Conservation (phyloP, 2,888 invertebrate species). For the Endotricha flammealis region DNA sequence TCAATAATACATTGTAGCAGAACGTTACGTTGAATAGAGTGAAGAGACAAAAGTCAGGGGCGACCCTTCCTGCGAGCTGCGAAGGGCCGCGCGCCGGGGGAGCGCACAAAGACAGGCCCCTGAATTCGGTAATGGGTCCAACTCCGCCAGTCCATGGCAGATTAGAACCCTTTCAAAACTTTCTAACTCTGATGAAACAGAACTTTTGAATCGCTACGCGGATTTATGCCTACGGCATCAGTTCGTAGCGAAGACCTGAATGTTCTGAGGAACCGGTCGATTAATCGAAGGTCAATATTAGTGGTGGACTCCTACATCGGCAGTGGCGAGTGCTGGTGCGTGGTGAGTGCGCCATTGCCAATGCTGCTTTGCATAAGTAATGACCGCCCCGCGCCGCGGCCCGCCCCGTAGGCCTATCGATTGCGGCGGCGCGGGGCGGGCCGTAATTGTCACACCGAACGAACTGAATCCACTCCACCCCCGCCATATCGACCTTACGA, state of each 20-base stretch:
- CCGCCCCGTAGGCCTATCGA: constrained; percentile 83
- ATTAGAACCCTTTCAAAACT: constrained; percentile 49
- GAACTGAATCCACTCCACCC: constrained; percentile 59
- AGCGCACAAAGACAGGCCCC: constrained; percentile 58
- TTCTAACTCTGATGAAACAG: constrained; percentile 30
- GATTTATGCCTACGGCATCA: neutral
- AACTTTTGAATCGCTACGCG: constrained; percentile 27
- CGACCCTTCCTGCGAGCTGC: constrained; percentile 43
- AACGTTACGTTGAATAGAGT: constrained; percentile 32
- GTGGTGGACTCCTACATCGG: constrained; percentile 18
- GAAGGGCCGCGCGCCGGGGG: constrained; percentile 47
- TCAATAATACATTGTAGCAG: constrained; percentile 24
- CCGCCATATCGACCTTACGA: constrained; percentile 62
- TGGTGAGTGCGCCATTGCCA: constrained; percentile 34
- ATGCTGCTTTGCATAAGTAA: constrained; percentile 76
- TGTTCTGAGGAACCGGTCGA: constrained; percentile 24
- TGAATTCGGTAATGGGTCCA: constrained; percentile 50
- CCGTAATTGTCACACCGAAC: constrained; percentile 77
- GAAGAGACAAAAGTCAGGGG: constrained; percentile 52
- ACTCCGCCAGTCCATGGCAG: constrained; percentile 49
- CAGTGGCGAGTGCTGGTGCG: constrained; percentile 13
- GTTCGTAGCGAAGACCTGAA: neutral
- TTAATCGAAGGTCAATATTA: constrained; percentile 41
- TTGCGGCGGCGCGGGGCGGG: constrained; percentile 81
- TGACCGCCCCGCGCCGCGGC: constrained; percentile 68